A percentile compares a stretch with the other conserved stretches of the same genome.
These are phyloP conservation scores for Cynopterus sphinx DNA, from an alignment of 2,797 vertebrate genomes.

Conservation along the genomic window DNA sequence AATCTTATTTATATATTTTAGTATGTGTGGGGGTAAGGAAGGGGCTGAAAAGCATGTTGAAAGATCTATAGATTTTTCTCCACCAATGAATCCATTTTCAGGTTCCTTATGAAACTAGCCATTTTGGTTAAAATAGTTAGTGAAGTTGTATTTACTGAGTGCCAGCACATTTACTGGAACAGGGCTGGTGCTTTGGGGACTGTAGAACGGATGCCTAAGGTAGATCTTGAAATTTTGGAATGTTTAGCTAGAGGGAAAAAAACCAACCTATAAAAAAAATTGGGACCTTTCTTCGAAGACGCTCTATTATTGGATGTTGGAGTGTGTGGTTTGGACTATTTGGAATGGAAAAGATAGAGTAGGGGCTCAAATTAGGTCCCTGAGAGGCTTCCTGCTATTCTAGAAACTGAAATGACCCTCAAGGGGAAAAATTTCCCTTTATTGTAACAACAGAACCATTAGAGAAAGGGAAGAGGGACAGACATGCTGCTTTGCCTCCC, in stretches of 20 bases:
- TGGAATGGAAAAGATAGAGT: not conserved
- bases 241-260: not conserved
- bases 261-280: not conserved
- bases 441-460: not conserved
- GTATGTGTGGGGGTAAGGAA: not conserved
- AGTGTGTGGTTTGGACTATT: not conserved
- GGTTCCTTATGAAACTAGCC: not conserved
- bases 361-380: not conserved
- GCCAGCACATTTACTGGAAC: not conserved
- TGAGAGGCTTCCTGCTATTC: not conserved
- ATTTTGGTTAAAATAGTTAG: constrained; percentile 17
- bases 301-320: not conserved
- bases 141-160: constrained; percentile 8
- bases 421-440: not conserved
- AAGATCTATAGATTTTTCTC: not conserved
- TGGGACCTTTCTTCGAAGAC: not conserved
- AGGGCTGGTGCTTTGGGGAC: not conserved
- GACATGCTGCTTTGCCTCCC: not conserved
- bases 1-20: constrained; percentile 52
- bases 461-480: not conserved
- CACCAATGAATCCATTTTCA: not conserved
- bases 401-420: not conserved
- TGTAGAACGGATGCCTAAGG: not conserved
- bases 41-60: not conserved
- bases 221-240: constrained; percentile 12